phyloP scores from a whole-genome alignment of 2,113 vertebrate species.

The Onychostruthus taczanowskii region DNA sequence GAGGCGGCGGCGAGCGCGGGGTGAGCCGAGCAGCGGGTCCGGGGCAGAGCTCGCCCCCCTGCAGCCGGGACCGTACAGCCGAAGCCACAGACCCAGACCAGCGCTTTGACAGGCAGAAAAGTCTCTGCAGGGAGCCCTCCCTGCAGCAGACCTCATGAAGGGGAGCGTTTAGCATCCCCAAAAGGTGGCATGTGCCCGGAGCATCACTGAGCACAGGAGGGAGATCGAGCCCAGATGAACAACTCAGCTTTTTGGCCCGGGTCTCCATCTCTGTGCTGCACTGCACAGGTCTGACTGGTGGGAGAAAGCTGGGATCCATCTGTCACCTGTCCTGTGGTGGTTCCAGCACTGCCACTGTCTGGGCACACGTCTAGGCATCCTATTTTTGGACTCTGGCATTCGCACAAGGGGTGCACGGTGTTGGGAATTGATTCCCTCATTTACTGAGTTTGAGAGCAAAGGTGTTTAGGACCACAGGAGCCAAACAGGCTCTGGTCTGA shows the following conservation, averaged over 20 bases:
- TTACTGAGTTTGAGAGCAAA: background rate
- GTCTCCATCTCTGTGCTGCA: background rate
- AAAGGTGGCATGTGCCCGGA: background rate
- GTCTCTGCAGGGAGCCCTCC: background rate
- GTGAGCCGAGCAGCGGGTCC: background rate
- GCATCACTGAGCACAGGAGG: background rate
- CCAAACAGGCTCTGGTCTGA: background rate
- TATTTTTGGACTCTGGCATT: constrained; percentile 41
- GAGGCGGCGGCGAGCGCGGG: background rate
- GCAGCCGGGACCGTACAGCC: background rate
- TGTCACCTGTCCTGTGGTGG: constrained; percentile 3
- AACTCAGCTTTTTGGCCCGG: background rate
- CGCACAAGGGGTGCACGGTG: background rate
- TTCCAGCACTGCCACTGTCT: background rate
- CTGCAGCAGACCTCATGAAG: background rate
- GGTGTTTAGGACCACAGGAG: background rate
- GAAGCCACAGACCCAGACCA: background rate
- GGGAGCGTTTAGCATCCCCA: background rate
- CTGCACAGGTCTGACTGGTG: background rate
- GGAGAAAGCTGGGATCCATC: background rate
- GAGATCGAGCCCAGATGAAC: background rate
- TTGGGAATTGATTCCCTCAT: background rate
- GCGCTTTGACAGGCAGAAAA: background rate
- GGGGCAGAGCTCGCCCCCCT: background rate
- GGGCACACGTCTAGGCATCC: background rate